These are phyloP conservation scores for Toxotes jaculatrix DNA, from an alignment of 2,113 vertebrate genomes.

Conservation along the genomic window DNA sequence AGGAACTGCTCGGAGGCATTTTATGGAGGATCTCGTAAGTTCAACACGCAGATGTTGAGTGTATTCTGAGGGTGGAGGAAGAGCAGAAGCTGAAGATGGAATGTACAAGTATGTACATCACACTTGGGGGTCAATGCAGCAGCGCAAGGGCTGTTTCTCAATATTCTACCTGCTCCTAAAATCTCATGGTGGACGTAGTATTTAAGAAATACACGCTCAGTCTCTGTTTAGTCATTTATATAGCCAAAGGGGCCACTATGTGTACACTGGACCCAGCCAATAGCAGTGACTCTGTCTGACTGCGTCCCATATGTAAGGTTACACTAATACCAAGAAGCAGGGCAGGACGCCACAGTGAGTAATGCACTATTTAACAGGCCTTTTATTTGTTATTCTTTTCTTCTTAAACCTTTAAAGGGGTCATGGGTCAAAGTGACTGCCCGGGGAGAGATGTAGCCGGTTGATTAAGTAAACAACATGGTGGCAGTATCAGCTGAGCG, in stretches of 20 bases:
- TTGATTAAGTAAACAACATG: constrained; percentile 63
- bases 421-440: constrained; percentile 65
- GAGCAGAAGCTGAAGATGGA: constrained; percentile 13
- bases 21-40: constrained; percentile 66
- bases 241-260: constrained; percentile 14
- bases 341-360: constrained; percentile 29
- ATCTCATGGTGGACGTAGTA: not conserved
- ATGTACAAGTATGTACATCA: constrained; percentile 30
- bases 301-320: constrained; percentile 26
- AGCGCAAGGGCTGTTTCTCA: not conserved
- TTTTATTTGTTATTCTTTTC: constrained; percentile 73
- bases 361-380: constrained; percentile 30
- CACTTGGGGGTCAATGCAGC: constrained; percentile 1
- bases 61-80: constrained; percentile 29
- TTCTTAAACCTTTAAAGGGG: constrained; percentile 67
- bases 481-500: constrained; percentile 48
- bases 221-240: constrained; percentile 15
- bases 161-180: not conserved
- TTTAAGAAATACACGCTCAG: not conserved
- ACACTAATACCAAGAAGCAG: constrained; percentile 25
- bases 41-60: constrained; percentile 61
- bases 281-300: constrained; percentile 15
- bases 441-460: constrained; percentile 47
- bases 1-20: constrained; percentile 65
- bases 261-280: constrained; percentile 17